Evolutionary conservation across 2,113 vertebrate genomes (phyloP).

Genomic region (Vidua macroura): DNA sequence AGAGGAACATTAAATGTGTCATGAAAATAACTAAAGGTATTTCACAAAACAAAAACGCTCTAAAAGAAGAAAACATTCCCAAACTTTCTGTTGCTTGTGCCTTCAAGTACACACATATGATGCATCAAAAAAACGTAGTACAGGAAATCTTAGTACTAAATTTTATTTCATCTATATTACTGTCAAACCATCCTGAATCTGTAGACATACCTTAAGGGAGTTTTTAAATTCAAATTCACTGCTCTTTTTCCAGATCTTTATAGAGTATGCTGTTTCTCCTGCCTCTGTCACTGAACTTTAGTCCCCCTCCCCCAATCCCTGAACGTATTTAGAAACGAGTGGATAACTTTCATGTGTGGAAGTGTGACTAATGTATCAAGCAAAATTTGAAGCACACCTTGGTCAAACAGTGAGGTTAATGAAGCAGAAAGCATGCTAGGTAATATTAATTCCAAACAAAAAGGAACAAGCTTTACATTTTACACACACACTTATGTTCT

Average conservation of each 20-base stretch:
- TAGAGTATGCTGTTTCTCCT: neutral
- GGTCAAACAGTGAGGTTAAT: neutral
- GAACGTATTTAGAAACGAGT: neutral
- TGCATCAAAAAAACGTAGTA: neutral
- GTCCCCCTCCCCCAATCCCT: accelerated
- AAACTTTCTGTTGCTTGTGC: neutral
- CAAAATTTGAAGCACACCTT: neutral
- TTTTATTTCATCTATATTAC: neutral
- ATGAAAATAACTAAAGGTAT: constrained; percentile 27
- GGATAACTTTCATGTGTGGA: neutral
- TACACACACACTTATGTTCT: neutral
- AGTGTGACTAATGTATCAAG: neutral
- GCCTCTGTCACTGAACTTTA: neutral
- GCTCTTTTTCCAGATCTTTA: neutral
- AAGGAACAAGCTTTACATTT: neutral
- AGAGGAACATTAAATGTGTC: constrained; percentile 73
- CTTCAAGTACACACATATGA: neutral
- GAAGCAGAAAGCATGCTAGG: neutral
- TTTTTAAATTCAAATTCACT: neutral
- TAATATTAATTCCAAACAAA: neutral
- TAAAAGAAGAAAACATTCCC: neutral
- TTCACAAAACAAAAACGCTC: neutral
- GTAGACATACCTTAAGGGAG: neutral
- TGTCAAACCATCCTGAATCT: neutral
- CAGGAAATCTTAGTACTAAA: neutral